These are phyloP conservation scores for Lasioglossum lativentre DNA, from an alignment of 2,888 invertebrate genomes.

Conservation along the genomic window DNA sequence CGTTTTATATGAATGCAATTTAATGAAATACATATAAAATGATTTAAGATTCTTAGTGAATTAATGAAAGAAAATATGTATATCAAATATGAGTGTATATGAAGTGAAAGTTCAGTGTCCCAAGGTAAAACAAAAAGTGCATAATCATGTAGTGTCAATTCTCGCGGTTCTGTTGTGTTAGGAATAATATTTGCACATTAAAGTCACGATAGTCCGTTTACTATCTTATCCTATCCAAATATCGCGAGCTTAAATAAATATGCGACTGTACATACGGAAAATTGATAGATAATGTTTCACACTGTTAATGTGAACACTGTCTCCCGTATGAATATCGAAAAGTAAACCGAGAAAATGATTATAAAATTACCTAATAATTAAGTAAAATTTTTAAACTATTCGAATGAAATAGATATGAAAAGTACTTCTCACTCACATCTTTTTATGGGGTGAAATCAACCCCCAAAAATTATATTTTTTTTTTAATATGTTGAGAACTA, in stretches of 20 bases:
- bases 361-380: neutral
- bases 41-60: neutral
- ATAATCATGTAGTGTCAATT: neutral
- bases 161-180: neutral
- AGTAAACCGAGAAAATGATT: neutral
- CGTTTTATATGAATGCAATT: neutral
- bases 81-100: neutral
- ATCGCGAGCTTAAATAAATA: neutral
- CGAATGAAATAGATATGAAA: neutral
- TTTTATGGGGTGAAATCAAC: neutral
- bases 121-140: neutral
- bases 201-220: neutral
- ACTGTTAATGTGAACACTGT: neutral
- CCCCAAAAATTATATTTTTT: neutral
- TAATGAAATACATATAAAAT: neutral
- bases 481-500: no score
- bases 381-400: neutral
- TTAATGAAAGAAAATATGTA: neutral
- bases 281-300: neutral
- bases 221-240: neutral
- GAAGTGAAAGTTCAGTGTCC: neutral
- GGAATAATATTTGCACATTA: conserved; percentile 2
- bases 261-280: neutral
- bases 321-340: neutral
- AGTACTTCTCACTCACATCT: neutral